Conservation (phyloP, 2,797 vertebrate species). For the Champsocephalus esox region DNA sequence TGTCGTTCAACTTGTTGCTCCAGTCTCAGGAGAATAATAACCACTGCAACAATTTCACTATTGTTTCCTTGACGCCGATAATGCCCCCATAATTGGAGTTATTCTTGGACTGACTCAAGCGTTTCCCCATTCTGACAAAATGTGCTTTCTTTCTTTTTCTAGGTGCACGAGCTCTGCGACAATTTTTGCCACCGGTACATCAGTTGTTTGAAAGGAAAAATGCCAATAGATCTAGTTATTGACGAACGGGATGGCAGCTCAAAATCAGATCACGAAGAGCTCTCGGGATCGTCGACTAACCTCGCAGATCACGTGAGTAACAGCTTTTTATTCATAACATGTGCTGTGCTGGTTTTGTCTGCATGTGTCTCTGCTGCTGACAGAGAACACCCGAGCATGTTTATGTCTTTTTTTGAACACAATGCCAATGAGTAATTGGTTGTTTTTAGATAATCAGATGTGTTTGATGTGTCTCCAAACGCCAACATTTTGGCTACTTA, state of each 20-base stretch:
- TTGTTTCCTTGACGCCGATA: slow-evolving; percentile 93
- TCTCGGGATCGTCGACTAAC: slow-evolving; percentile 98
- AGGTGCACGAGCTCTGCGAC: slow-evolving; percentile 99
- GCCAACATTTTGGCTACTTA: slow-evolving; percentile 48
- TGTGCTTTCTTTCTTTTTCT: slow-evolving; percentile 61
- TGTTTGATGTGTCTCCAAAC: slow-evolving; percentile 34
- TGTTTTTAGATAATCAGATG: slow-evolving; percentile 14
- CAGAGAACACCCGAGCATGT: neutral
- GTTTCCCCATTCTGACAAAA: slow-evolving; percentile 79
- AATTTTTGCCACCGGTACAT: slow-evolving; percentile 99
- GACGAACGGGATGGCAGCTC: slow-evolving; percentile 99
- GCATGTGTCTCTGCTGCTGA: slow-evolving; percentile 20
- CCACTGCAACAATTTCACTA: slow-evolving; percentile 92
- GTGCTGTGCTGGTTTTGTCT: slow-evolving; percentile 19
- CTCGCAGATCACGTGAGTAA: slow-evolving; percentile 99
- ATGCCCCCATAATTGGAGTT: slow-evolving; percentile 89
- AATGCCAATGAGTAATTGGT: slow-evolving; percentile 3
- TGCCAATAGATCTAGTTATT: slow-evolving; percentile 99
- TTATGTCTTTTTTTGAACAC: neutral
- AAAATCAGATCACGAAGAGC: slow-evolving; percentile 98
- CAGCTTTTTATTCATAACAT: slow-evolving; percentile 29
- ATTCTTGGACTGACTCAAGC: slow-evolving; percentile 86
- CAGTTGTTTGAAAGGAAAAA: slow-evolving; percentile 99
- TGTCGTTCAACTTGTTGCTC: slow-evolving; percentile 94
- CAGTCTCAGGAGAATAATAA: slow-evolving; percentile 94